Evolutionary conservation across 2,888 invertebrate species (phyloP), one percentile per base, ranked within the genome.

Genomic region (Parelbella ahira): DNA sequence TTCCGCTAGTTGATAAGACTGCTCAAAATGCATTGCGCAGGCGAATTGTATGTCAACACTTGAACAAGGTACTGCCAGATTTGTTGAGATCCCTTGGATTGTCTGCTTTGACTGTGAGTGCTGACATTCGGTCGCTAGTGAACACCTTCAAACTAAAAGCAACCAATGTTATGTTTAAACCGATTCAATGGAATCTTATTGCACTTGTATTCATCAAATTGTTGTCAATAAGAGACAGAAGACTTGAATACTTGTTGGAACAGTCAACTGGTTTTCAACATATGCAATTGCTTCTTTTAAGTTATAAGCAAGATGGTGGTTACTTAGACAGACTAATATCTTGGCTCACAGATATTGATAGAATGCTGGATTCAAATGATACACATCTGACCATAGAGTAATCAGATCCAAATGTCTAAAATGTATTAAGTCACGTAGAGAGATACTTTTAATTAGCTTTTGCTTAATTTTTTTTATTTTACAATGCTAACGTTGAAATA

Each of bases 121-220:
- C 76, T 0, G 89, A 90, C 57, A 68, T 90, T 0, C 68, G 82
- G 19, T 58, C 79, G 30, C 73, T 93, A 34, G 88, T 92, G 0
- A 89, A 88, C 49, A 92, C 92, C 15, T 92, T 93, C 58, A 90
- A 90, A 49, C 78, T 94, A 30, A 90, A 90, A 53, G 90, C 93
- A 1, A 86, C 91, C 53, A 94, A 94, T 63, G 91, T 94, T 18
- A 89, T 91, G 60, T 93, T 94, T 58, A 93, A 91, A 66, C 92
- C 92, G 0, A 76, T 88, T 6, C 91, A 93, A 56, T 94, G 93
- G 93, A 92, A 88, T 45, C 73, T 93, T 12, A 90, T 94, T 43
- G 89, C 91, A 2, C 77, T 94, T n/a, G 76, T 93, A 23, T 82
- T 94, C 23, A 88, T 94, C 10, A 91, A 92, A 70, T 79, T 94